These are phyloP conservation scores for Rhyacichthys aspro DNA, from an alignment of 2,797 vertebrate species.

Conservation along the genomic window DNA sequence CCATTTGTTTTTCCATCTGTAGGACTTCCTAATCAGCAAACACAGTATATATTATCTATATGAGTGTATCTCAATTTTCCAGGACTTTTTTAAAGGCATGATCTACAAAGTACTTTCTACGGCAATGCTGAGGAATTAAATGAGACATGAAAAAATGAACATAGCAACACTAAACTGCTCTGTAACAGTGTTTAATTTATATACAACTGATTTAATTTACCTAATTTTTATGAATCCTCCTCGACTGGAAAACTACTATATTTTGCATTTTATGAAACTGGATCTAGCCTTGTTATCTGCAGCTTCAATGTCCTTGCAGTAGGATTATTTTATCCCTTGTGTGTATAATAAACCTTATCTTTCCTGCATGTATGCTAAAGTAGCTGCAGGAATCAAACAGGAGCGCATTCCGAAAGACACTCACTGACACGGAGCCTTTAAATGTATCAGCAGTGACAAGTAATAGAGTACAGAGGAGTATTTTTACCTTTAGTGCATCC, in stretches of 20 bases:
- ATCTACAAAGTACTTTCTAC: no score
- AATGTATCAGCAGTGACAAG: background rate
- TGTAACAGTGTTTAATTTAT: no score
- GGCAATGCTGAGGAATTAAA: no score
- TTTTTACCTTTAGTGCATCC: conserved; percentile 91
- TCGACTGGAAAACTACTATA: no score
- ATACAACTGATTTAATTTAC: no score
- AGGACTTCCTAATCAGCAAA: conserved; percentile 87
- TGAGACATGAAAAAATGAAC: no score
- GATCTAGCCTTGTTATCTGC: no score
- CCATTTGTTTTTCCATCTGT: conserved; percentile 96
- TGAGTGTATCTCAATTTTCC: background rate
- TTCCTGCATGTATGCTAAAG: conserved; percentile 33
- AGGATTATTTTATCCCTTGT: conserved; percentile 13
- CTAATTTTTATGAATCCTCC: no score
- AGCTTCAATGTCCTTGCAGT: no score
- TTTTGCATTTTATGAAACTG: no score
- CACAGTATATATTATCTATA: conserved; percentile 5
- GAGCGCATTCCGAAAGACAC: conserved; percentile 17
- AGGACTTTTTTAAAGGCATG: no score
- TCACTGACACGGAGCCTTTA: background rate
- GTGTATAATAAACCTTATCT: conserved; percentile 68
- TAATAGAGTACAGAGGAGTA: background rate
- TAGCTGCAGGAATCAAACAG: conserved; percentile 59
- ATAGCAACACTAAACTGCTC: no score